Conservation (phyloP, 2,113 vertebrate genomes). For the Prochilodus magdalenae region DNA sequence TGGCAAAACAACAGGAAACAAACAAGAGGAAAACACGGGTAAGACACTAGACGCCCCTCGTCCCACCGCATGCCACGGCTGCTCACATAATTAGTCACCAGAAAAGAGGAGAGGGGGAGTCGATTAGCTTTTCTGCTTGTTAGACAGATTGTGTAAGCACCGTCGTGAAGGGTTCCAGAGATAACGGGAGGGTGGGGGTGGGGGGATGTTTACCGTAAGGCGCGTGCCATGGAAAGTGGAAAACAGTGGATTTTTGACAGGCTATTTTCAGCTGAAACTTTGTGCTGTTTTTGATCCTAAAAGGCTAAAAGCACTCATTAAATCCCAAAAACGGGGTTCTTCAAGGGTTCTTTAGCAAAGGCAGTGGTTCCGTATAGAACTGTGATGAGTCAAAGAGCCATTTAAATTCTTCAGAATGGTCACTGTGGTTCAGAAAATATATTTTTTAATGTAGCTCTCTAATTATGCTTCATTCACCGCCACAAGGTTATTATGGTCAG, state of each 20-base stretch:
- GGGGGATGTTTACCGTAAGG: conserved; percentile 27
- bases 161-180: conserved; percentile 58
- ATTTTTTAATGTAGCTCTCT: no score
- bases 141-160: conserved; percentile 63
- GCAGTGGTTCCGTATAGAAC: no score
- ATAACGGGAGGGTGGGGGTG: conserved; percentile 60
- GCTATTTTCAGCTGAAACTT: not conserved
- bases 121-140: conserved; percentile 66
- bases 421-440: no score
- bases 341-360: no score
- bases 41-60: conserved; percentile 42
- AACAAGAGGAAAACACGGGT: conserved; percentile 7
- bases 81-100: conserved; percentile 64
- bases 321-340: no score
- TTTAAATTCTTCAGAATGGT: no score
- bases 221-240: conserved; percentile 41
- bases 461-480: no score
- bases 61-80: conserved; percentile 63
- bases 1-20: conserved; percentile 12
- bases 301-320: no score
- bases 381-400: no score
- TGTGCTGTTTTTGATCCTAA: not conserved
- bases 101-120: conserved; percentile 65
- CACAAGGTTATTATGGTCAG: no score
- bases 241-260: not conserved